Percentiles rank a stretch among this genome's conserved stretches.
Conservation (phyloP, 2,113 vertebrate genomes). For the Erinaceus europaeus region DNA sequence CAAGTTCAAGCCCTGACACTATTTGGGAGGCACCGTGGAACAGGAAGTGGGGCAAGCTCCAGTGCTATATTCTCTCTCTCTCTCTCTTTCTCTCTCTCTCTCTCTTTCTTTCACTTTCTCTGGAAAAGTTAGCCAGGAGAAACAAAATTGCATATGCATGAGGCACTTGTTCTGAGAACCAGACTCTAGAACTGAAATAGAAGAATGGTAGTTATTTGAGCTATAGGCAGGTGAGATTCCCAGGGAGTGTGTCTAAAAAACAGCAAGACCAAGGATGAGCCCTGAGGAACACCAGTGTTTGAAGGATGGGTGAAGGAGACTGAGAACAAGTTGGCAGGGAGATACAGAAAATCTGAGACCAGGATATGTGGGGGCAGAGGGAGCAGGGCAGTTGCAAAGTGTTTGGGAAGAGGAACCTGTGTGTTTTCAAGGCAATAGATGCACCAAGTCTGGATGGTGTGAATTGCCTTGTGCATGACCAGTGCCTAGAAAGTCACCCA, state of each 20-base stretch:
- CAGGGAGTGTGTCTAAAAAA: background rate
- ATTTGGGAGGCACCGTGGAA: too few species aligned
- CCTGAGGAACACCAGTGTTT: fast-evolving
- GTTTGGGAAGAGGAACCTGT: background rate
- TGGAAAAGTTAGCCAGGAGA: too few species aligned
- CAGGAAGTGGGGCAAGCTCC: too few species aligned
- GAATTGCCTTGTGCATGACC: background rate
- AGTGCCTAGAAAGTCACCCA: background rate
- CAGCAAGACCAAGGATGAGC: background rate
- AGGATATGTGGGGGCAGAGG: fast-evolving
- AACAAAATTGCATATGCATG: too few species aligned
- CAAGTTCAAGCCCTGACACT: too few species aligned
- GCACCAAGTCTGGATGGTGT: background rate
- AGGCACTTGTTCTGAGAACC: too few species aligned
- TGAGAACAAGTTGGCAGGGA: too few species aligned
- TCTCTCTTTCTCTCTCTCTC: too few species aligned
- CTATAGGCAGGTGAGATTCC: background rate
- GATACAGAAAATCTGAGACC: background rate
- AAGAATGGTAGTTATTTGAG: background rate
- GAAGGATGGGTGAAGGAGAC: too few species aligned
- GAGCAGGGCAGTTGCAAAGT: background rate
- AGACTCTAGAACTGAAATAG: background rate
- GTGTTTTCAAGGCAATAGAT: background rate
- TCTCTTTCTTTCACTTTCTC: too few species aligned
- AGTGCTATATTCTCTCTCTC: too few species aligned